Evolutionary conservation across 2,888 invertebrate species (phyloP).

Genomic region (Geophilus truncorum): DNA sequence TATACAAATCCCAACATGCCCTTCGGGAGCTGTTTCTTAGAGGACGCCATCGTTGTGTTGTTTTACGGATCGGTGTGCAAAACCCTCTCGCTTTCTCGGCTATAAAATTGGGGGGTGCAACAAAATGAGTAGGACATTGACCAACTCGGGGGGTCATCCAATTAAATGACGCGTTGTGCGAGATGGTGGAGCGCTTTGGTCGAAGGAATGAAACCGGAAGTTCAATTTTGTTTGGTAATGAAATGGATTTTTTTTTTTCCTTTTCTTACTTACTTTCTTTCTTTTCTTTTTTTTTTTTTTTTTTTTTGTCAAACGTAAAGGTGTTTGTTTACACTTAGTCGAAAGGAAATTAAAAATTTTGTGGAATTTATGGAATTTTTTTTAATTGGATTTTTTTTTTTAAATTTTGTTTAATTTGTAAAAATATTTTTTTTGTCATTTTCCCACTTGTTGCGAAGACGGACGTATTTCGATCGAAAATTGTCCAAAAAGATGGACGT

Average conservation of each 20-base stretch:
- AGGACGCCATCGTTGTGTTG: not conserved
- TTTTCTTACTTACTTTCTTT: not conserved
- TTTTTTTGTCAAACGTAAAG: not conserved
- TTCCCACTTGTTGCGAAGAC: not conserved
- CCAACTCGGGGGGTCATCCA: slow-evolving; percentile 16
- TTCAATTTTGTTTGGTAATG: not conserved
- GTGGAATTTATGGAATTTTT: too few species aligned
- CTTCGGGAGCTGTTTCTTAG: slow-evolving; percentile 20
- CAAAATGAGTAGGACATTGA: slow-evolving; percentile 6
- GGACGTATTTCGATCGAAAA: not conserved
- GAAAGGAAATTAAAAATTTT: too few species aligned
- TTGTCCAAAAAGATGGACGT: slow-evolving; percentile 6
- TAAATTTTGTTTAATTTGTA: too few species aligned
- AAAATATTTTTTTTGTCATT: too few species aligned
- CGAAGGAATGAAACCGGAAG: not conserved
- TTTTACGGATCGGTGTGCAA: not conserved
- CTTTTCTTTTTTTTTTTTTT: not conserved
- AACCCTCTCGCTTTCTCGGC: not conserved
- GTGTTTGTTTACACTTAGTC: not conserved
- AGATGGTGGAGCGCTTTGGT: not conserved
- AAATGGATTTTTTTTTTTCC: not conserved
- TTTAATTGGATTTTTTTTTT: too few species aligned
- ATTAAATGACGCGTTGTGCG: not conserved
- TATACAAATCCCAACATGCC: slow-evolving; percentile 20
- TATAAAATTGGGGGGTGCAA: slow-evolving; percentile 5